Evolutionary conservation across 2,797 vertebrate species (phyloP), one percentile per base, ranked within the genome.

Genomic region (Pristis pectinata): DNA sequence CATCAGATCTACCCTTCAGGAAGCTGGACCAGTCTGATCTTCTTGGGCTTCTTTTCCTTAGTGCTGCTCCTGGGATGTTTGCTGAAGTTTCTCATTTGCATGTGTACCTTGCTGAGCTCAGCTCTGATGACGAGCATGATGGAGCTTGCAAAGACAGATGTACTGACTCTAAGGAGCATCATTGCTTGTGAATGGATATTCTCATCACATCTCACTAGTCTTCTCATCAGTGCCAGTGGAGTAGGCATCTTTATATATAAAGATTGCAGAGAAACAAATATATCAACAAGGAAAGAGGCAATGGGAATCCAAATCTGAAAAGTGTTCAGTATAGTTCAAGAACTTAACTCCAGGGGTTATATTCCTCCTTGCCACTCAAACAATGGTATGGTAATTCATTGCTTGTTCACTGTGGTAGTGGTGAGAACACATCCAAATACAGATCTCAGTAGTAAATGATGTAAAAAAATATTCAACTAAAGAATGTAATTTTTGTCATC

Each of bases 21-120:
- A 95, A 97, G 94, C 96, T 98, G 98, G 97, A 95, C 95, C 87
- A 97, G 95, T 80, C 95, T 98, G 95, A 96, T 98, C 82, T 98
- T 98, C 95, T 95, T 97, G 0, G 97, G 96, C 41, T 98, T 97
- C 95, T 96, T 97, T 95, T 94, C 96, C 0, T 97, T 97, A 61
- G 95, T 98, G 34, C 95, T 98, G 76, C 95, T 98, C 94, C 95
- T 97, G 95, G 97, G 97, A 7, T 95, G 96, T 95, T 94, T 96
- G 0, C 95, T 97, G 93, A 96, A 96, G 95, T 95, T 97, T 41
- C 94, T 97, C 49, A 95, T 97, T 0, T 79, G 95, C 17, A 13
- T 96, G 7, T 95, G 95, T 0, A 96, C 96, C 37, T 95, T 98
- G 83, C 94, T 95, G 30, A 93, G 96, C 41, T 98, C 97, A 0